These are phyloP conservation scores for Drosophila pseudoananassae DNA, from an alignment of 1,140 invertebrate species.

Conservation along the genomic window DNA sequence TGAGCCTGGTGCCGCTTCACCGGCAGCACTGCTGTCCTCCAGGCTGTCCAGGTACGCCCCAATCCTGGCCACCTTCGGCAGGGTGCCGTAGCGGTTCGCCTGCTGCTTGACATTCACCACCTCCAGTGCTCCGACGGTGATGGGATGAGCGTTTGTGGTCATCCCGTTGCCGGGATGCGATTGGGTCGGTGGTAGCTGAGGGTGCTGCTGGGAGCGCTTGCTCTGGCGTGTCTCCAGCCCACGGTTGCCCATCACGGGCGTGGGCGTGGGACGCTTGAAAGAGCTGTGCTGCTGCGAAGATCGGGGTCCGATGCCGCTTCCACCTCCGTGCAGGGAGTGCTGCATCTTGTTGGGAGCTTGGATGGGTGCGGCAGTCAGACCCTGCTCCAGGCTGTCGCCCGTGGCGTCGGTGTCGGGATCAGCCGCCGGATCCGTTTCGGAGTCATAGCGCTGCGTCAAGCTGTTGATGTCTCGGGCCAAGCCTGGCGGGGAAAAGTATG, in stretches of 20 bases:
- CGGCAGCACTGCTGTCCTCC: conserved; percentile 81
- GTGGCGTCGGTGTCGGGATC: conserved; percentile 88
- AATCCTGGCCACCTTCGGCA: conserved; percentile 97
- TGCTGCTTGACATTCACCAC: conserved; percentile 98
- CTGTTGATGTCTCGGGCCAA: conserved; percentile 77
- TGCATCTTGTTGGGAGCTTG: conserved; percentile 65
- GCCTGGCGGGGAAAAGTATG: conserved; percentile 41
- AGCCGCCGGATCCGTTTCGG: conserved; percentile 86
- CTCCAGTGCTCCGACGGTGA: conserved; percentile 93
- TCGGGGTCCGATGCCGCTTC: conserved; percentile 66
- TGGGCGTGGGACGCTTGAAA: conserved; percentile 85
- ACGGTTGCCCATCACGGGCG: conserved; percentile 86
- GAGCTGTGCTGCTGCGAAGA: conserved; percentile 83
- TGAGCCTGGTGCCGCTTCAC: conserved; percentile 11
- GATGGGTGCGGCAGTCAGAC: conserved; percentile 37
- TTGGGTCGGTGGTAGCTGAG: conserved; percentile 47
- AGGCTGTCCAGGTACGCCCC: conserved; percentile 97
- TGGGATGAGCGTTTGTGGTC: conserved; percentile 69
- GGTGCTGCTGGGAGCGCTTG: conserved; percentile 86
- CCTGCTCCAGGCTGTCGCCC: conserved; percentile 74
- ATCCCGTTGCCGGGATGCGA: conserved; percentile 30
- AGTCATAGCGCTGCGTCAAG: conserved; percentile 84
- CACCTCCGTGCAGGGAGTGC: conserved; percentile 72
- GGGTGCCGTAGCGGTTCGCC: conserved; percentile 97
- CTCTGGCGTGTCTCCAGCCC: conserved; percentile 85